Evolutionary conservation across 2,888 invertebrate species (phyloP), one percentile per base, ranked within the genome.

Genomic region (Ophonus ardosiacus): DNA sequence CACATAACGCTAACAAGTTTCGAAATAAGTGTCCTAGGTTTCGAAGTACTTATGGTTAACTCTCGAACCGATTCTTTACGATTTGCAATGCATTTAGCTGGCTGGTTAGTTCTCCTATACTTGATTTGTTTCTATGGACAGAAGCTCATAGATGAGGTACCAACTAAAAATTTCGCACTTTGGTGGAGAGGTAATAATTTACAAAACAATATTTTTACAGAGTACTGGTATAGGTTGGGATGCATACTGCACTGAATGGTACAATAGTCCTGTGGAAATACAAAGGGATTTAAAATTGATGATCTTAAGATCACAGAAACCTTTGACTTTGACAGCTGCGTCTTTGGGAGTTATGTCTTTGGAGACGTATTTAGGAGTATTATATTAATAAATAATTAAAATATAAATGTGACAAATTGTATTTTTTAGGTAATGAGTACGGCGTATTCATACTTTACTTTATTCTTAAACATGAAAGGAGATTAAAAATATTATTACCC

Each of bases 101-200:
- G 88, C 40, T 88, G 88, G 88, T 18, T 88, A 13, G 85, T 87
- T 38, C 80, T 88, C 13, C 81, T 88, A 2, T 86, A 87, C 13
- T 71, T 88, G 10, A 85, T 87, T 31, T 88, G 88, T 56, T 87
- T 87, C 65, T 88, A 87, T 68, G 88, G 88, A 17, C 88, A 88
- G 83, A 85, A 86, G 63, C 76, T 88, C 61, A 88, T 88, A 43
- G 87, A 88, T 68, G 88, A 88, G 86, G 88, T 88, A n/a, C n/a
- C n/a, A n/a, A 86, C 4, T 7, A 68, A 68, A 56, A 56, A 56
- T 56, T n/a, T 56, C 7, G 3, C 7, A 18, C 18, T 17, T 59
- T 17, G 7, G n/a, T n/a, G n/a, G n/a, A n/a, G n/a, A 5, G 10
- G 15, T 15, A 17, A 17, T 59, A 59, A 59, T 59, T 2, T 18